Conservation (phyloP, 2,888 invertebrate genomes). For the Caenorhabditis sulstoni region DNA sequence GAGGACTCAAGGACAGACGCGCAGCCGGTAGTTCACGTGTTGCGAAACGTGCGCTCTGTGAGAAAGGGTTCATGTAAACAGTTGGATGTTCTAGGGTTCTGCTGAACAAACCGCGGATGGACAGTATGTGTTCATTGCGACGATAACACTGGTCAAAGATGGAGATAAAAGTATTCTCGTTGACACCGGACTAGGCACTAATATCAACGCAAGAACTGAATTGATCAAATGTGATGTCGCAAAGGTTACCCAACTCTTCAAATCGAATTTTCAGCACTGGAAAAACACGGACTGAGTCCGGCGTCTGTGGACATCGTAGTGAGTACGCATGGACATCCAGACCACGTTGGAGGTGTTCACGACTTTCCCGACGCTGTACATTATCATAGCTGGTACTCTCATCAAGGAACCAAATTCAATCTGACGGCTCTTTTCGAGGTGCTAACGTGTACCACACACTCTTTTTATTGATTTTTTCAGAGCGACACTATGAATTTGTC, state of each 20-base stretch:
- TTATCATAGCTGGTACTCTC: conserved; percentile 72
- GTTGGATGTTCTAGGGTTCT: conserved; percentile 68
- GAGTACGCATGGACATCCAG: conserved; percentile 79
- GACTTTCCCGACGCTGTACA: conserved; percentile 74
- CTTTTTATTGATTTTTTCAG: conserved; percentile 62
- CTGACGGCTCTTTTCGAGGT: conserved; percentile 71
- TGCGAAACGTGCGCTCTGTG: conserved; percentile 44
- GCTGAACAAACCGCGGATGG: conserved; percentile 75
- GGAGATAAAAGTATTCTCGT: conserved; percentile 74
- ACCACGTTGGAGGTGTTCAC: conserved; percentile 71
- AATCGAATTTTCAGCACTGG: conserved; percentile 19
- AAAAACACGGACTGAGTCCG: conserved; percentile 56
- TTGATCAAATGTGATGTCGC: conserved; percentile 69
- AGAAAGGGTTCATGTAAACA: not conserved
- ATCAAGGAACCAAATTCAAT: conserved; percentile 74
- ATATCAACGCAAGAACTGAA: conserved; percentile 77
- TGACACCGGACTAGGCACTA: conserved; percentile 79
- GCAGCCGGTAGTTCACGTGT: conserved; percentile 45
- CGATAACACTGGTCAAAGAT: conserved; percentile 77
- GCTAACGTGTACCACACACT: too few species aligned
- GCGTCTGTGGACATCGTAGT: conserved; percentile 76
- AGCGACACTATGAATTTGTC: conserved; percentile 71
- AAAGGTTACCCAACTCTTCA: not conserved
- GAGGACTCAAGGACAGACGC: conserved; percentile 39
- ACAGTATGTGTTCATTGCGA: conserved; percentile 76